Conservation (phyloP, 2,113 vertebrate genomes). For the Vombatus ursinus region DNA sequence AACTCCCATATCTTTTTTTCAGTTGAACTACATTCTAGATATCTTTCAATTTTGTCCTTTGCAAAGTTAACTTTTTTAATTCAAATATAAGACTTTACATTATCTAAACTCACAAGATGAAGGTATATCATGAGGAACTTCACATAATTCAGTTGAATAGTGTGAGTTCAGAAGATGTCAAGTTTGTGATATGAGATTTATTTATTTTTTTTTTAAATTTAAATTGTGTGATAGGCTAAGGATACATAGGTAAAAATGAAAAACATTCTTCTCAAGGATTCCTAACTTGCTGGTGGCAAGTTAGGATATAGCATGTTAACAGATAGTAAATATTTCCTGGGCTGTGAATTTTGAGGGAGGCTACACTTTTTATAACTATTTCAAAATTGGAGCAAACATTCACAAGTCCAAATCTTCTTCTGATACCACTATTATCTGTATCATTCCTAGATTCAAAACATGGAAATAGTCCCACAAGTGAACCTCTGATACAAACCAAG, state of each 20-base stretch:
- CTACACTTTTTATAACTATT: background rate
- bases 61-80: background rate
- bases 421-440: no score
- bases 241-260: background rate
- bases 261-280: no score
- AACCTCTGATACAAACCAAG: no score
- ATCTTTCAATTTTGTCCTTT: background rate
- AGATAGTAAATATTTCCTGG: no score
- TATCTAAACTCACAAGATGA: background rate
- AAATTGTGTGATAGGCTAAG: background rate
- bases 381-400: background rate
- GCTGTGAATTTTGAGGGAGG: no score
- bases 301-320: no score
- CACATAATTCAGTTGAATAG: background rate
- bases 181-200: background rate
- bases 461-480: no score
- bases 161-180: background rate
- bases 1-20: background rate
- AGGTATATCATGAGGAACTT: background rate
- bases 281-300: no score
- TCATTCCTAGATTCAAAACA: no score
- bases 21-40: background rate
- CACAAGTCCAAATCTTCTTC: background rate
- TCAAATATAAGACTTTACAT: background rate
- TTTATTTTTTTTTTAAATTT: background rate